phyloP scores from a whole-genome alignment of 2,113 vertebrate genomes.

The Typhlomys cinereus region DNA sequence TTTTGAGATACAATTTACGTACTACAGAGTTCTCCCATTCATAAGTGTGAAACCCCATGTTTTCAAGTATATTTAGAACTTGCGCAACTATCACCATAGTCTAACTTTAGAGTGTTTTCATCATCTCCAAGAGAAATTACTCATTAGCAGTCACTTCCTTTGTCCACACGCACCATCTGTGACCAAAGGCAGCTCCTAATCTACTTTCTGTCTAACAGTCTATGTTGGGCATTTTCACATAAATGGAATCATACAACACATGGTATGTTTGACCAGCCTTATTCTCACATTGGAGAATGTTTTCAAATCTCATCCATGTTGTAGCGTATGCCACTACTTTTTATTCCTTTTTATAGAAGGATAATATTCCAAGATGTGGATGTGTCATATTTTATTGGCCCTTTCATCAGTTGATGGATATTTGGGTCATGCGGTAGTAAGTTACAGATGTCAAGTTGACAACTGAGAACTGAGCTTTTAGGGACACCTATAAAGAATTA shows the following conservation, averaged over 20 bases:
- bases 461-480: too few relatives aligned
- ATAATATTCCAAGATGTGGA: not conserved
- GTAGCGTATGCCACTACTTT: not conserved
- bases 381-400: not conserved
- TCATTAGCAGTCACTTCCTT: not conserved
- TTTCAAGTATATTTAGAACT: not conserved
- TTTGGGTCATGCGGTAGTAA: not conserved
- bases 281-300: not conserved
- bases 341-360: not conserved
- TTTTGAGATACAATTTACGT: not conserved
- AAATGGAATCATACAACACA: not conserved
- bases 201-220: not conserved
- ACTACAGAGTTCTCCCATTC: not conserved
- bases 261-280: not conserved
- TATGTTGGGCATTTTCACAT: not conserved
- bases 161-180: accelerated
- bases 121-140: not conserved
- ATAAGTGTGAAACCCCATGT: not conserved
- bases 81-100: not conserved
- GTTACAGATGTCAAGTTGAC: too few relatives aligned
- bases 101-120: constrained; percentile 6
- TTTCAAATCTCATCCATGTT: not conserved
- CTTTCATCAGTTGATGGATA: not conserved
- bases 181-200: too few relatives aligned
- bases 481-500: too few relatives aligned